Conservation (phyloP, 2,888 invertebrate species). For the Myopa testacea region DNA sequence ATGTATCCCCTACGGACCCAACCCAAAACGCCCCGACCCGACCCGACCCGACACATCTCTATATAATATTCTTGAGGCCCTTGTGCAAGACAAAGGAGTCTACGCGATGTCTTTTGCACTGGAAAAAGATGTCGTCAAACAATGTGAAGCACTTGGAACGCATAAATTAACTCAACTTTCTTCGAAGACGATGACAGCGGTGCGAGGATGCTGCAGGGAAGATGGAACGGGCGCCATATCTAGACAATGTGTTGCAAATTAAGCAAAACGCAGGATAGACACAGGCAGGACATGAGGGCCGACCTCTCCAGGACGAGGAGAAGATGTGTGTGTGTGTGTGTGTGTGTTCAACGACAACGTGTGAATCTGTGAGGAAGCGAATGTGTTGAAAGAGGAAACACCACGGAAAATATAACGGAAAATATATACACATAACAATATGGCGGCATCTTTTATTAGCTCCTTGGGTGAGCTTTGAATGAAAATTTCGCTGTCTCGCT, state of each 20-base stretch:
- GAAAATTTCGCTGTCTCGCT: not conserved
- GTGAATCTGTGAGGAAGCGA: not conserved
- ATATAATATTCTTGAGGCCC: too few species aligned
- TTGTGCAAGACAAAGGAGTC: conserved; percentile 2
- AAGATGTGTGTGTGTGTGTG: not conserved
- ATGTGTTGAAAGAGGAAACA: not conserved
- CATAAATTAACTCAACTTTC: conserved; percentile 31
- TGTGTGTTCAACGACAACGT: not conserved
- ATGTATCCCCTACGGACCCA: too few species aligned
- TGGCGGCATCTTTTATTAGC: not conserved
- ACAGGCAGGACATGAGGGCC: not conserved
- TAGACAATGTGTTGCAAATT: conserved; percentile 24
- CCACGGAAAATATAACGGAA: not conserved
- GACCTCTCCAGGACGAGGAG: not conserved
- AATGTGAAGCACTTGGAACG: conserved; percentile 27
- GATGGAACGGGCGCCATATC: not conserved
- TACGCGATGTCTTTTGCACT: not conserved
- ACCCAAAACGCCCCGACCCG: too few species aligned
- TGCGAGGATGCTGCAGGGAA: not conserved
- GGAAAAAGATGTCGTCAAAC: conserved; percentile 30
- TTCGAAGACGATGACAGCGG: not conserved
- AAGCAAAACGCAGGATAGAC: conserved; percentile 11
- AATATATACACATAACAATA: conserved; percentile 1
- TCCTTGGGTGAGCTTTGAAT: not conserved
- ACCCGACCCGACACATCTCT: too few species aligned